Percentiles rank a stretch among this genome's conserved stretches.
Conservation (phyloP, 2,888 invertebrate genomes). For the Tanaodytes sp. region DNA sequence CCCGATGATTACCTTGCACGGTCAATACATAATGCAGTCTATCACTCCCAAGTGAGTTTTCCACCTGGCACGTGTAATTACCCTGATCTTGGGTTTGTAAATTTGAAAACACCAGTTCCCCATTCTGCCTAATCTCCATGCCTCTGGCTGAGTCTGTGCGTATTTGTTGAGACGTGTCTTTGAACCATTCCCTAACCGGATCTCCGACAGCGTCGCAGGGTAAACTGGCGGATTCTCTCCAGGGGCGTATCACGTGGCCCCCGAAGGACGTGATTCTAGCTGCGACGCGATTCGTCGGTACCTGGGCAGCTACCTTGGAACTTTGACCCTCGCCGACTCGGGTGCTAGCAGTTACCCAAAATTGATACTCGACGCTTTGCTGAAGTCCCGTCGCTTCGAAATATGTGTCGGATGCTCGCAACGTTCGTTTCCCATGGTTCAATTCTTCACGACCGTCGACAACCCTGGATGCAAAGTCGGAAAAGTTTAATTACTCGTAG, state of each 20-base stretch:
- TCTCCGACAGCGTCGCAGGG: slow-evolving; percentile 80
- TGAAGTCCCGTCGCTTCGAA: slow-evolving; percentile 81
- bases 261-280: slow-evolving; percentile 83
- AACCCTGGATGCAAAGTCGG: no score
- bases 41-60: slow-evolving; percentile 81
- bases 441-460: slow-evolving; percentile 81
- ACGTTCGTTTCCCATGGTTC: slow-evolving; percentile 79
- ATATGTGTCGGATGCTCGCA: slow-evolving; percentile 78
- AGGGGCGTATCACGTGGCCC: slow-evolving; percentile 78
- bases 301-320: slow-evolving; percentile 80
- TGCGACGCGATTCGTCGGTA: slow-evolving; percentile 79
- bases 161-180: slow-evolving; percentile 75
- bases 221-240: slow-evolving; percentile 79
- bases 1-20: slow-evolving; percentile 76
- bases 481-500: no score
- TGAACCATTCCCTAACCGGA: slow-evolving; percentile 79
- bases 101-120: slow-evolving; percentile 79
- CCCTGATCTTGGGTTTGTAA: slow-evolving; percentile 79
- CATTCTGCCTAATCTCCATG: slow-evolving; percentile 78
- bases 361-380: slow-evolving; percentile 83
- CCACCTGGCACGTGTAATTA: slow-evolving; percentile 82
- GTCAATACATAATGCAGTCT: slow-evolving; percentile 78
- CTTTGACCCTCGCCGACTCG: slow-evolving; percentile 85
- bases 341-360: slow-evolving; percentile 86
- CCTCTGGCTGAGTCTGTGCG: slow-evolving; percentile 77